A percentile compares a stretch with the other conserved stretches of the same genome.
These are phyloP conservation scores for Acromyrmex heyeri DNA, from an alignment of 1,140 invertebrate genomes.

Conservation along the genomic window DNA sequence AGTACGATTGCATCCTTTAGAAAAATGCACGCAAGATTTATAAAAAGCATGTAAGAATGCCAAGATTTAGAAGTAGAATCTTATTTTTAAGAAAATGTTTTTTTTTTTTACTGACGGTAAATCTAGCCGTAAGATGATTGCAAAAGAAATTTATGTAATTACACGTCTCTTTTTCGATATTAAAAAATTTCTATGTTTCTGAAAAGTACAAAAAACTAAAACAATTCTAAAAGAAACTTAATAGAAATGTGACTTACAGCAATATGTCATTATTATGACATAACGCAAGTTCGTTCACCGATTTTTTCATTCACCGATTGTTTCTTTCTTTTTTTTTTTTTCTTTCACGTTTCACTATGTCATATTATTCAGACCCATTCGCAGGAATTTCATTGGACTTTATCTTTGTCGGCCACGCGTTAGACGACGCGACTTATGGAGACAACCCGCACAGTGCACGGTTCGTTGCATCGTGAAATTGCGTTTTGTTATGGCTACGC, in stretches of 20 bases:
- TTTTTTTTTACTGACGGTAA: not conserved
- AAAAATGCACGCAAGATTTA: not conserved
- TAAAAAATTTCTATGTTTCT: not conserved
- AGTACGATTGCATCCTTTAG: not conserved
- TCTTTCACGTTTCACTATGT: not conserved
- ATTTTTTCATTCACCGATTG: constrained; percentile 42
- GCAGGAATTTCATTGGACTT: constrained; percentile 50
- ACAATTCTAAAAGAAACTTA: not conserved
- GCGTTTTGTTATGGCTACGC: constrained; percentile 51
- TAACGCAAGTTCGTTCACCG: constrained; percentile 42
- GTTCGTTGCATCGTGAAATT: constrained; percentile 73
- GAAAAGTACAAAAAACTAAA: not conserved
- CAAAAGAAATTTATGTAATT: not conserved
- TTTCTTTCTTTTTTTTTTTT: not conserved
- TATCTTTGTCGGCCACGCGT: constrained; percentile 60
- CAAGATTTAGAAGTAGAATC: not conserved
- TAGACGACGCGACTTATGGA: constrained; percentile 46
- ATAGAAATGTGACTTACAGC: not conserved
- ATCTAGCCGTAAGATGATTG: not conserved
- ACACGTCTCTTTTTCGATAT: not conserved
- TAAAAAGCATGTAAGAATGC: not conserved
- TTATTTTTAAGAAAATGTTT: not conserved
- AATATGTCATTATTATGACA: not conserved
- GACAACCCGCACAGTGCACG: constrained; percentile 54
- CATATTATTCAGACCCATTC: constrained; percentile 43